Evolutionary conservation across 2,113 vertebrate genomes (phyloP), one percentile per base, ranked within the genome.

Genomic region (Lipotes vexillifer): DNA sequence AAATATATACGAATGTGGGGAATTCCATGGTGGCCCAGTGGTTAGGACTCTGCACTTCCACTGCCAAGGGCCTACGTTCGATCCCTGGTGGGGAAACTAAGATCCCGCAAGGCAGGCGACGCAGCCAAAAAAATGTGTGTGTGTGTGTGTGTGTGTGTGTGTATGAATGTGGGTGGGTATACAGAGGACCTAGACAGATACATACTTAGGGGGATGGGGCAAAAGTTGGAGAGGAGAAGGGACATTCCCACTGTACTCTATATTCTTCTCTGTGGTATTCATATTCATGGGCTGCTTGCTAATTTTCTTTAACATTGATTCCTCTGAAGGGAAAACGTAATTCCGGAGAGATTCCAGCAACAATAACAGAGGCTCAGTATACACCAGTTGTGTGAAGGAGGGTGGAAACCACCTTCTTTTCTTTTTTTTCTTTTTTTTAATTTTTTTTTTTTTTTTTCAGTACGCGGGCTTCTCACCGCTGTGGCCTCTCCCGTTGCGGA

Each of bases 321-420:
- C 59, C n/a, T 74, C 31, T 41, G 38, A 59, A 11, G 8, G 29
- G 20, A 86, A 41, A 87, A 59, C 23, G 15, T 33, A 49, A 69
- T 83, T 75, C 90, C 96, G 95, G 71, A 41, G 96, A 97, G 97
- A 94, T 36, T 88, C 65, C 90, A 96, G 57, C 38, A 3, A 80
- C 5, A 61, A 17, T 21, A 5, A 2, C 38, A 94, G 46, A 90
- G 52, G 66, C 44, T 59, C 82, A 41, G 65, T 8, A 85, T 38
- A 61, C 49, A 92, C 69, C 36, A 77, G 52, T 9, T n/a, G 27
- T 31, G 65, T n/a, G 7, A 52, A 59, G 69, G 20, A 21, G 29
- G 33, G 33, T 10, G n/a, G 29, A 52, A 68, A 71, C 33, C 68
- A 36, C n/a, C 33, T n/a, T n/a, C n/a, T n/a, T n/a, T n/a, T n/a